Conservation (phyloP, 2,113 vertebrate genomes). For the Alaudala cheleensis region DNA sequence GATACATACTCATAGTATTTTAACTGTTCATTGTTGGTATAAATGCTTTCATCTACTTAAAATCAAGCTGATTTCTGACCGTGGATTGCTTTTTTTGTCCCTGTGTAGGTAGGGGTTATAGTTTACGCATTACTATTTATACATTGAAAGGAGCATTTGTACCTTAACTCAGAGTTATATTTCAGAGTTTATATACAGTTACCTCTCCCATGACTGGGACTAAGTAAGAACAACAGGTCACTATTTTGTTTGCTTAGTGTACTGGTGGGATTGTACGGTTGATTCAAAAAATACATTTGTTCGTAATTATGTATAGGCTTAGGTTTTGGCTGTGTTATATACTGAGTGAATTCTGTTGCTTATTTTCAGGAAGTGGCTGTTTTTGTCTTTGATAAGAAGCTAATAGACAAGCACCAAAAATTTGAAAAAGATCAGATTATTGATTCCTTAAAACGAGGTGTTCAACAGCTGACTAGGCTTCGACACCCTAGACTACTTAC, state of each 20-base stretch:
- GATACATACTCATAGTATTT: not conserved
- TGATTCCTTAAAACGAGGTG: conserved; percentile 91
- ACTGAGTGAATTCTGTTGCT: conserved; percentile 20
- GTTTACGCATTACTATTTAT: not conserved
- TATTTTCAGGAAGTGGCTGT: conserved; percentile 93
- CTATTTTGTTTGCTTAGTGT: not conserved
- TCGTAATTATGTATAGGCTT: not conserved
- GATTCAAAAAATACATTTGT: not conserved
- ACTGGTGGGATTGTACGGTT: not conserved
- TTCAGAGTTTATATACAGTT: not conserved
- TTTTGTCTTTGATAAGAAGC: conserved; percentile 98
- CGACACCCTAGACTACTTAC: conserved; percentile 95
- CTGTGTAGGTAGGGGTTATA: not conserved
- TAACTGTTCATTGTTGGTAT: not conserved
- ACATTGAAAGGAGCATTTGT: not conserved
- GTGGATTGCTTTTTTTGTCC: not conserved
- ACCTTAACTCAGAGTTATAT: not conserved
- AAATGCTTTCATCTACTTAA: not conserved
- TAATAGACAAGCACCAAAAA: conserved; percentile 94
- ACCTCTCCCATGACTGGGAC: not conserved
- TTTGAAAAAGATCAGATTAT: conserved; percentile 98
- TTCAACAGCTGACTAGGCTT: conserved; percentile 94
- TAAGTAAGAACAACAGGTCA: not conserved
- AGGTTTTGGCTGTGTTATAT: not conserved
- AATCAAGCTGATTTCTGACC: not conserved